Evolutionary conservation across 2,888 invertebrate species (phyloP), one percentile per base, ranked within the genome.

Genomic region (Amphipoea oculea): DNA sequence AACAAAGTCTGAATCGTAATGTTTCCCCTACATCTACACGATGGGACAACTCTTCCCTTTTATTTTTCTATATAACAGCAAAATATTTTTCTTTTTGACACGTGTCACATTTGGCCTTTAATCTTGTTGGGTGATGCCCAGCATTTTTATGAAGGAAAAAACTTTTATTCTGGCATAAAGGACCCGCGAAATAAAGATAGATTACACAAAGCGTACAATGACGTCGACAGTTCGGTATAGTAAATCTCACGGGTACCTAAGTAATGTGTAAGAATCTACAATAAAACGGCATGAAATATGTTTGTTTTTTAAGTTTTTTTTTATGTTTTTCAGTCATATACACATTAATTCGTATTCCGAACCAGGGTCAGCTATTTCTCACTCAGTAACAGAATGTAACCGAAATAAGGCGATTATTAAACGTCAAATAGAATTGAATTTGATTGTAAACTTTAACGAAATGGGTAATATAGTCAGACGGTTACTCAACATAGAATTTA

Each of bases 81-180:
- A 78, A 86, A 69, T 77, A 78, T 88, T 82, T 76, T 76, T 87
- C 66, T 85, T 81, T 73, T 69, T 74, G 85, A 76, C 83, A 85
- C 78, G 77, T 87, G 77, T 87, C 85, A 80, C 79, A 85, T 79
- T 82, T 78, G 81, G 65, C 69, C 76, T 87, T 82, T 82, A 85
- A 88, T 85, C 79, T 87, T 78, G 85, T 82, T 76, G 77, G 77
- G 82, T 71, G 71, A 66, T 76, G 70, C 77, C 84, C 77, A 85
- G 74, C 73, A 76, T 85, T 79, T 84, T 87, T 82, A 82, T 73
- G 79, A 76, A 84, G 76, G 72, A 66, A 84, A 84, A 72, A 70
- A 57, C 85, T 74, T 87, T 87, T 87, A 87, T 76, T 76, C 73
- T 54, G 79, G 62, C 70, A 78, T 77, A 85, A 88, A 88, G 79